Evolutionary conservation across 1,140 invertebrate species (phyloP), one percentile per base, ranked within the genome.

Genomic region (Leptopilina boulardi): DNA sequence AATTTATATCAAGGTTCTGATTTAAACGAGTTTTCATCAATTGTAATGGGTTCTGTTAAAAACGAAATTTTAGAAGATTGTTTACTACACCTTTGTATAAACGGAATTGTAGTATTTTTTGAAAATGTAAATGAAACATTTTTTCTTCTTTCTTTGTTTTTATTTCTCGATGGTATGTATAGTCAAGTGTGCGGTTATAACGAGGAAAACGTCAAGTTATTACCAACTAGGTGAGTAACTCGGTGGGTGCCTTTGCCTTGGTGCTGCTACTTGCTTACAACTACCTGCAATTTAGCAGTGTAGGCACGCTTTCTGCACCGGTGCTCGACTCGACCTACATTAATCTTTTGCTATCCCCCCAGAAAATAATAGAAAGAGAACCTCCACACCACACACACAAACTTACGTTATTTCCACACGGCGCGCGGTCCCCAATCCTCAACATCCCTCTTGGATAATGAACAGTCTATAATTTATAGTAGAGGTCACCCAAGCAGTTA

Each of bases 241-340:
- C n/a, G 18, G n/a, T n/a, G n/a, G 47, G 23, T 34, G 21, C 18
- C 13, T 54, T 41, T 38, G 26, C 18, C 44, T 19, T n/a, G n/a
- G 44, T 19, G 26, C 34, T 73, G 51, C 34, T 21, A 66, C 71
- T 47, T 70, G 34, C 66, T 47, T 66, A 75, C 70, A 75, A 75
- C 70, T 72, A 78, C 42, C 77, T 66, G 15, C 13, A 30, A 34
- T 47, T 80, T 71, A 80, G 73, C 78, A 80, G 56, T 80, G 44
- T 44, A 51, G 26, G 59, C 75, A 80, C 75, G 78, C 72, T 59
- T 54, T 23, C 38, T 54, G 72, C 75, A 77, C 74, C 71, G 74
- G 74, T 76, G 70, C 75, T 77, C 72, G 41, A 13, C 56, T 77
- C 71, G 70, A 77, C 78, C 74, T 72, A 71, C 66, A 77, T 77